Evolutionary conservation across 2,113 vertebrate species (phyloP), one percentile per base, ranked within the genome.

Genomic region (Oncorhynchus tshawytscha): DNA sequence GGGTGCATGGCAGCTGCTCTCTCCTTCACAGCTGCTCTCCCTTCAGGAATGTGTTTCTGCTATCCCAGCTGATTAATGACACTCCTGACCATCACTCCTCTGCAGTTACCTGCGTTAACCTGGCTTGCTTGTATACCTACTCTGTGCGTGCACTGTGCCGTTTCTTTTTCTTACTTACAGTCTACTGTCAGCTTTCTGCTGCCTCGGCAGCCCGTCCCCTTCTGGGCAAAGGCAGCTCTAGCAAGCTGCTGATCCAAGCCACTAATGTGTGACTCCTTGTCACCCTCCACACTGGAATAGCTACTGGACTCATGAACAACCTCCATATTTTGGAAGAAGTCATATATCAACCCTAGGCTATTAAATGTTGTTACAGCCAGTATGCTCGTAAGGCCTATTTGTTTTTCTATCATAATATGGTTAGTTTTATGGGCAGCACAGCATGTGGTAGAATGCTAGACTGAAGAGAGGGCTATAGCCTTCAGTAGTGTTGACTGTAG

Each of bases 1-100:
- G 57, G 71, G 79, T 81, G 16, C 27, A 77, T 66, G 81, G 74
- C 88, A 90, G 88, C 88, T 90, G 88, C 87, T 82, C 78, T 79
- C 69, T 51, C 66, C 70, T 67, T 69, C 74, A 45, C 88, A 89
- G 86, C 88, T 90, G 90, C 80, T 69, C 81, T 79, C 15, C 15
- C 72, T 68, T 73, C 54, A 76, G 67, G 66, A 70, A 66, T 84
- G 66, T 82, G 48, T 73, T 20, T 78, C 16, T 54, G 51, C 51
- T 71, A 70, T 78, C 49, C 65, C 20, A 34, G 39, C 45, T 73
- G 72, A 71, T 87, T 74, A 49, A 75, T 70, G n/a, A 71, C 39
- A 48, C 62, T 18, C 20, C 49, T 77, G 25, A 16, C 9, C 39
- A 20, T 70, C 66, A 64, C 18, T 67, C 49, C 27, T 64, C 57